Evolutionary conservation across 2,888 invertebrate species (phyloP), one percentile per base, ranked within the genome.

Genomic region (Conomelus anceps): DNA sequence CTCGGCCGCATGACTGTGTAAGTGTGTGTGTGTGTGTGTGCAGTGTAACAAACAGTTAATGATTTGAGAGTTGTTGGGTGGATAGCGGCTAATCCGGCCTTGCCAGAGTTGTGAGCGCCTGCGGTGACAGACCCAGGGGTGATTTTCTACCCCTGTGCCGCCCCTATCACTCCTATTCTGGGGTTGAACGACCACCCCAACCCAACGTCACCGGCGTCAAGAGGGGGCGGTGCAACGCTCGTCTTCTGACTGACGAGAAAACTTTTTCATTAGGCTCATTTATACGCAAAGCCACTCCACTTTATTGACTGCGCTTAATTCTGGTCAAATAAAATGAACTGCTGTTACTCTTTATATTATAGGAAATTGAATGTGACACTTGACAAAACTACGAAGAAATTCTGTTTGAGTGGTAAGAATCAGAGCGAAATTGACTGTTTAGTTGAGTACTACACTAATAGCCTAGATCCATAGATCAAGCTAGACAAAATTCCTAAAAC

Each of bases 201-300:
- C 13, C 63, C n/a, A 63, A 3, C n/a, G n/a, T n/a, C n/a, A n/a
- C n/a, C n/a, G n/a, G n/a, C n/a, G n/a, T n/a, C n/a, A 63, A n/a
- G 63, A 63, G 63, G 63, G 63, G n/a, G 63, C n/a, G 63, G n/a
- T n/a, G n/a, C n/a, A n/a, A n/a, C n/a, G n/a, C n/a, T n/a, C n/a
- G n/a, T n/a, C n/a, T n/a, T n/a, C 13, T 63, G 63, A n/a, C 63
- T n/a, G 63, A 63, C 63, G 63, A 34, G 63, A 63, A 63, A 89
- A 90, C 89, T 90, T 89, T 89, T 89, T 90, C 90, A 88, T 87
- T 85, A 26, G 26, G n/a, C 84, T 88, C 91, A 91, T 90, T 90
- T 91, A 90, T 91, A 93, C 92, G 92, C 92, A 91, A 92, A 91
- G 91, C 87, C 86, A 90, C 91, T 90, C 63, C 63, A n/a, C n/a